phyloP scores from a whole-genome alignment of 2,113 vertebrate species.

The Hypanus sabinus region DNA sequence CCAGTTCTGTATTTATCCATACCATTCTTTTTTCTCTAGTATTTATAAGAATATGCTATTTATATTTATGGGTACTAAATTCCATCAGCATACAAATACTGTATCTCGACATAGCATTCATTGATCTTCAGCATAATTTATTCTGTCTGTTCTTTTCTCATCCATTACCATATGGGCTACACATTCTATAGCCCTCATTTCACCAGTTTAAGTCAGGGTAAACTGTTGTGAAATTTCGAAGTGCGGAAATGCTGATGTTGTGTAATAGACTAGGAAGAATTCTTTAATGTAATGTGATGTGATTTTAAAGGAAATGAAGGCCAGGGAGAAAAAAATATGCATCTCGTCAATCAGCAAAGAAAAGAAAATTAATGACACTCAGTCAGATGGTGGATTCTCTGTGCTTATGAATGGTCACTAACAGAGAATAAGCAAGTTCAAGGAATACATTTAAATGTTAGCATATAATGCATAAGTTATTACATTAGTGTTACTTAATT shows the following conservation, averaged over 20 bases:
- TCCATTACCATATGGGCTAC: neutral
- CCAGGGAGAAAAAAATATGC: neutral
- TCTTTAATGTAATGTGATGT: neutral
- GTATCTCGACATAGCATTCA: neutral
- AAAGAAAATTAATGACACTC: neutral
- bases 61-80: neutral
- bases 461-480: too few relatives aligned
- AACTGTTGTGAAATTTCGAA: neutral
- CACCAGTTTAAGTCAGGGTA: neutral
- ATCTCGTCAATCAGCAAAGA: neutral
- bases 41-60: neutral
- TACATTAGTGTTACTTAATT: neutral
- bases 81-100: neutral
- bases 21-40: neutral
- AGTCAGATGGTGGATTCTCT: neutral
- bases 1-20: neutral
- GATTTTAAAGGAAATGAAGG: neutral
- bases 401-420: neutral
- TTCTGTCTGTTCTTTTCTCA: neutral
- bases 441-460: neutral
- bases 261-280: neutral
- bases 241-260: neutral
- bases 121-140: neutral
- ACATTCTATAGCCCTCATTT: neutral
- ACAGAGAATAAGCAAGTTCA: neutral